A percentile compares a stretch with the other conserved stretches of the same genome.
Evolutionary conservation across 2,113 vertebrate genomes (phyloP).

Genomic region (Nestor notabilis): DNA sequence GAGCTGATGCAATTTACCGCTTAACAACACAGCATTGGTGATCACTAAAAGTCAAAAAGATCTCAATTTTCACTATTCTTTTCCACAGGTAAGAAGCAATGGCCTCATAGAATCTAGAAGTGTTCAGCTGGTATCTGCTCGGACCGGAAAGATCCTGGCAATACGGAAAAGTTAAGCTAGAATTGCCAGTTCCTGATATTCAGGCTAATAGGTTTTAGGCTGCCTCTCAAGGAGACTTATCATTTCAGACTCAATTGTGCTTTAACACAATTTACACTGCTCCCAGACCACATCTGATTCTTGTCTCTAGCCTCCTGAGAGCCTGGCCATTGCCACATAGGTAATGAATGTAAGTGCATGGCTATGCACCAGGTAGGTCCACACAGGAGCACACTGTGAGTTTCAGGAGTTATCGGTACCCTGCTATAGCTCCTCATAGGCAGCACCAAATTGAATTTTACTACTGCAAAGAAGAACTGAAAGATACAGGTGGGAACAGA

Average conservation of each 20-base stretch:
- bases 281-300: not conserved
- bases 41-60: not conserved
- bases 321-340: not conserved
- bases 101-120: not conserved
- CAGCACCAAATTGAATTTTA: not conserved
- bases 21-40: not conserved
- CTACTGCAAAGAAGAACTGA: not conserved
- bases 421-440: not conserved
- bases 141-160: not conserved
- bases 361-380: rapidly evolving
- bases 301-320: not conserved
- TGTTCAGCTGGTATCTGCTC: not conserved
- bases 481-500: not conserved
- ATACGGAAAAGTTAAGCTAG: not conserved
- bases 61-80: not conserved
- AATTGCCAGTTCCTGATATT: not conserved
- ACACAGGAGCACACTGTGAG: rapidly evolving
- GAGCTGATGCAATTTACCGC: not conserved
- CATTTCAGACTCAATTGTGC: not conserved
- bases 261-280: not conserved
- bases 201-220: not conserved
- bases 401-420: not conserved
- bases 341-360: not conserved
- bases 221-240: not conserved
- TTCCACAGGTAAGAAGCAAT: not conserved